Conservation (phyloP, 2,113 vertebrate genomes). For the Sprattus sprattus region DNA sequence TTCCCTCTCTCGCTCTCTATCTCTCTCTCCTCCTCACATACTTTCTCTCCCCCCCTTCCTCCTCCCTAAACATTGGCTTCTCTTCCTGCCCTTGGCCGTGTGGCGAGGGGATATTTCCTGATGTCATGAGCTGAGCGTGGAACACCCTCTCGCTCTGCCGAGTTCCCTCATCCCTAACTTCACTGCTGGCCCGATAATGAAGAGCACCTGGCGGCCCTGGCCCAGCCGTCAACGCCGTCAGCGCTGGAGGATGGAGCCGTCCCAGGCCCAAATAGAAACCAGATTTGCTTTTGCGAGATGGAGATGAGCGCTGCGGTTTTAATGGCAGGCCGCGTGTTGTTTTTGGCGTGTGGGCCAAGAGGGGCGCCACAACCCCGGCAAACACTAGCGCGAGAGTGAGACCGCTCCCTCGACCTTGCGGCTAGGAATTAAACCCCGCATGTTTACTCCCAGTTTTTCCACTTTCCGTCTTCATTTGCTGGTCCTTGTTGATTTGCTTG, state of each 20-base stretch:
- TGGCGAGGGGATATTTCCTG: constrained; percentile 2
- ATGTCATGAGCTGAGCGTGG: background rate
- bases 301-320: background rate
- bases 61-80: background rate
- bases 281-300: background rate
- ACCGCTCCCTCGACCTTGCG: background rate
- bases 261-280: background rate
- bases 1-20: background rate
- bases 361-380: background rate
- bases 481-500: background rate
- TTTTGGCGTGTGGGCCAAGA: background rate
- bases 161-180: background rate
- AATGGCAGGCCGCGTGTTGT: background rate
- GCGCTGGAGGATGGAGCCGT: background rate
- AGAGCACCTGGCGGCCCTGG: constrained; percentile 11
- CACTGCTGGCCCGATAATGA: background rate
- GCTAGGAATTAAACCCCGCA: background rate
- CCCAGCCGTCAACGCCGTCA: background rate
- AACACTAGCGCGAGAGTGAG: background rate
- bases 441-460: background rate
- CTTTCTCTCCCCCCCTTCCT: too few species aligned
- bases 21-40: background rate
- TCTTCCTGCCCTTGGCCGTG: background rate
- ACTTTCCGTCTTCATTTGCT: background rate
- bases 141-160: background rate